These are phyloP conservation scores for Lamellibrachia luymesi DNA, from an alignment of 1,140 invertebrate genomes.

Conservation along the genomic window DNA sequence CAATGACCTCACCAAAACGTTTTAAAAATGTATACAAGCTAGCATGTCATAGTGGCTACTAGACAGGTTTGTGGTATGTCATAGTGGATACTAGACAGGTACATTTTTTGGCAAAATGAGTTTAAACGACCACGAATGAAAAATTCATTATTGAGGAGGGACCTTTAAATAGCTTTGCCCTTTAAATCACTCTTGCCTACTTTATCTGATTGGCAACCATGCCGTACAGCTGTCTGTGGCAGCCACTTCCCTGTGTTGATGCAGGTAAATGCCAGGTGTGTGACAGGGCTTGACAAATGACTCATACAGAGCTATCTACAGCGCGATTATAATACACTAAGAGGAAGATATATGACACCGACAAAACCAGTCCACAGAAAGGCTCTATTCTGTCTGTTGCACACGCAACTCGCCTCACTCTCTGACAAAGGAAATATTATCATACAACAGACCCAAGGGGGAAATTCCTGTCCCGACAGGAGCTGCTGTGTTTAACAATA, in stretches of 20 bases:
- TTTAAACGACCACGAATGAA: too few relatives aligned
- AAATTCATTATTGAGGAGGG: too few relatives aligned
- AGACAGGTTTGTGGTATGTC: too few relatives aligned
- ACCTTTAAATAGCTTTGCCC: too few relatives aligned
- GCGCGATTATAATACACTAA: not conserved
- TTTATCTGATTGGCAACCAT: not conserved
- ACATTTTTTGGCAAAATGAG: too few relatives aligned
- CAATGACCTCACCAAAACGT: too few relatives aligned
- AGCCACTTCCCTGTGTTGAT: not conserved
- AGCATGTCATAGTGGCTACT: too few relatives aligned
- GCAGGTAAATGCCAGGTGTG: not conserved
- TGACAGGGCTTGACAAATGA: not conserved
- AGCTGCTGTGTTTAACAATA: not conserved
- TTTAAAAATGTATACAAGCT: too few relatives aligned
- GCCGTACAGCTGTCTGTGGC: not conserved
- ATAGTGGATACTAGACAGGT: too few relatives aligned
- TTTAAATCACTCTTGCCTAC: not conserved
- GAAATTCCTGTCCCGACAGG: not conserved
- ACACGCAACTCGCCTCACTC: not conserved
- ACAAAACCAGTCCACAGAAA: not conserved
- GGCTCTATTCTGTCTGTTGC: not conserved
- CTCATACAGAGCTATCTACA: not conserved
- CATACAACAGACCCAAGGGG: not conserved
- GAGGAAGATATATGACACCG: not conserved
- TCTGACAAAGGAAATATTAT: not conserved